Base-by-base conservation (phyloP, 1,140 invertebrate species). In the Artemia franciscana region DNA sequence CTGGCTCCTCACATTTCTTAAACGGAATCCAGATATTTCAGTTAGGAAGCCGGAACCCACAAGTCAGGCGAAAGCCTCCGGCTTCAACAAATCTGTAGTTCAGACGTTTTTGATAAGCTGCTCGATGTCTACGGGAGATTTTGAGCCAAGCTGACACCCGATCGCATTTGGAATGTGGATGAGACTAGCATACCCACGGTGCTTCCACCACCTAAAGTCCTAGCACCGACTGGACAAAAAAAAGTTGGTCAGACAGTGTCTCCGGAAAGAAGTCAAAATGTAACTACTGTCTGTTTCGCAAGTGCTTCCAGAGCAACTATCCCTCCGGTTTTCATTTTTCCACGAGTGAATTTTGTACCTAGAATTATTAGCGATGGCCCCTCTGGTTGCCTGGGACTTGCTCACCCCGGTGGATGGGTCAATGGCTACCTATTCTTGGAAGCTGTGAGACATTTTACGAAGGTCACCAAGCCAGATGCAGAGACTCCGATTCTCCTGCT, bases 301-400 rank as follows among this genome's bases (percentile, higher is more conserved):
- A 67, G 65, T 63, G 73, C 72, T 5, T 66, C 51, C 64, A 72
- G 73, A n/a, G 70, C 71, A 64, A 67, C 67, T 1, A 67, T 73
- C 24, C 70, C 73, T 23, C 72, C 71, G 4, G 58, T 74, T 60
- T 74, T 77, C 62, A 67, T 77, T 25, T 77, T 71, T 65, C 71
- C 74, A 5, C 62, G 70, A 63, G 68, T 72, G 5, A 65, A 71
- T 61, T 74, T 69, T 64, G 66, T 71, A 26, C 68, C 74, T 24
- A 66, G 74, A 65, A 75, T 78, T 62, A 63, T 78, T 5, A 70
- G 67, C 58, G 71, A 72, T 68, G 74, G 71, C 9, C 75, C 75
- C 57, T 25, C 68, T 21, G 75, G 73, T 24, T 59, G 51, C 24
- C n/a, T 27, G 18, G 65, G 65, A 4, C 26, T 60, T 4, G 24